Base-by-base conservation (phyloP, 2,797 vertebrate genomes). In the Anniella stebbinsi region DNA sequence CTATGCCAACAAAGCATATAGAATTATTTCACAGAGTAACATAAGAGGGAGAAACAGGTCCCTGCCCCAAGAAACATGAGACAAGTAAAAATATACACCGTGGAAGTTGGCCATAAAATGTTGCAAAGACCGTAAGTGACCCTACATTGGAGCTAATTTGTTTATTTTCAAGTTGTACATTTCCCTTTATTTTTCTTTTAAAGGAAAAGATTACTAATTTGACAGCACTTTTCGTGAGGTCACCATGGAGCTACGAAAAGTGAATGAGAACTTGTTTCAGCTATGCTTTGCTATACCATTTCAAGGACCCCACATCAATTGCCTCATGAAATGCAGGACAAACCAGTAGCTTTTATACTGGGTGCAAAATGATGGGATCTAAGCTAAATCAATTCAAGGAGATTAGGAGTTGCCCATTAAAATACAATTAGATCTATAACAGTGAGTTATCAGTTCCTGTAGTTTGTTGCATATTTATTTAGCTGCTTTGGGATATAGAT, bases 91-190 rank as follows among this genome's bases (percentile, higher is more conserved):
- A 66, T 33, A 63, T 15, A 54, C 30, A 85, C 33, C 25, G 3
- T 18, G 15, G 38, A 25, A 75, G 60, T 51, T 78, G 30, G 18
- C 38, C 38, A 87, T 33, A 45, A 66, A 76, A 51, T 80, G 45
- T 48, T n/a, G n/a, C 36, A 38, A 54, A 0, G 0, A 11, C 85
- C 41, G 12, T 73, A 83, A 33, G 0, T 91, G 88, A 87, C 89
- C 92, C 89, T 87, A 0, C 72, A 91, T 93, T 90, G 72, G 66
- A 87, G 86, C 60, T 93, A 93, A 94, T 93, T 93, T 95, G 92
- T 94, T 93, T 93, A 89, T 93, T 89, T 92, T 91, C 91, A 93
- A 82, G 94, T 86, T 86, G 93, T 93, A 95, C 94, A 81, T 84
- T 94, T 93, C 88, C 11, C 69, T 93, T 11, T 28, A 93, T 91